Conservation (phyloP, 1,140 invertebrate genomes). For the Halyomorpha halys region DNA sequence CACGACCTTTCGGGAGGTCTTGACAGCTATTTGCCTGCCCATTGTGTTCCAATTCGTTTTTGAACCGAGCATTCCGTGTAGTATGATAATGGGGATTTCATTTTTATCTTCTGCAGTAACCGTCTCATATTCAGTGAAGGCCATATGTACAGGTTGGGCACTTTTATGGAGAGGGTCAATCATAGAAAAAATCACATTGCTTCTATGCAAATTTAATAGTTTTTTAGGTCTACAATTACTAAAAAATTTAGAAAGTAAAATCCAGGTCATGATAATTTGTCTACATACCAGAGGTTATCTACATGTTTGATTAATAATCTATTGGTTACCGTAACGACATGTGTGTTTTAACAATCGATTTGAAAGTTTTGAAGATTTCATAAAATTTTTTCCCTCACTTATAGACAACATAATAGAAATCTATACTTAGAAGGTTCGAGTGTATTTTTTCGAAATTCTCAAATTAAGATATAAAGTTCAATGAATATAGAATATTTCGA, state of each 20-base stretch:
- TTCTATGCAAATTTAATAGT: not conserved
- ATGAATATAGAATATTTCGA: too few species aligned
- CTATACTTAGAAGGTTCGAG: too few species aligned
- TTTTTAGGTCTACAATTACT: not conserved
- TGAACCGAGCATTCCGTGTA: constrained; percentile 77
- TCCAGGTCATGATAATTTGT: not conserved
- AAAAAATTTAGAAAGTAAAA: constrained; percentile 3
- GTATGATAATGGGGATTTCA: constrained; percentile 55
- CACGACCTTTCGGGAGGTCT: constrained; percentile 56
- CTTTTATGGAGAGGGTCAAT: not conserved
- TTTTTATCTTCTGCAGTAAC: constrained; percentile 15
- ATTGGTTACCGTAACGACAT: too few species aligned
- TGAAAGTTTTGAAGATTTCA: too few species aligned
- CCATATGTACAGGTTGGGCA: constrained; percentile 1
- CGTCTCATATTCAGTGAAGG: constrained; percentile 36
- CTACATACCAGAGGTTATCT: too few species aligned
- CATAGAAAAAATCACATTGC: not conserved
- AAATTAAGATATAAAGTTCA: too few species aligned
- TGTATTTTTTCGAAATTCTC: too few species aligned
- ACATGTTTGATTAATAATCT: too few species aligned
- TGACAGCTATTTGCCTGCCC: constrained; percentile 56
- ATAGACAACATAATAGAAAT: too few species aligned
- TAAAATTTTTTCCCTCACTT: too few species aligned
- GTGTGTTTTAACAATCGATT: too few species aligned
- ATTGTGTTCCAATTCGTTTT: constrained; percentile 75